Percentiles rank a stretch among this genome's conserved stretches.
Evolutionary conservation across 2,797 vertebrate genomes (phyloP).

Genomic region (Coregonus suidteri): DNA sequence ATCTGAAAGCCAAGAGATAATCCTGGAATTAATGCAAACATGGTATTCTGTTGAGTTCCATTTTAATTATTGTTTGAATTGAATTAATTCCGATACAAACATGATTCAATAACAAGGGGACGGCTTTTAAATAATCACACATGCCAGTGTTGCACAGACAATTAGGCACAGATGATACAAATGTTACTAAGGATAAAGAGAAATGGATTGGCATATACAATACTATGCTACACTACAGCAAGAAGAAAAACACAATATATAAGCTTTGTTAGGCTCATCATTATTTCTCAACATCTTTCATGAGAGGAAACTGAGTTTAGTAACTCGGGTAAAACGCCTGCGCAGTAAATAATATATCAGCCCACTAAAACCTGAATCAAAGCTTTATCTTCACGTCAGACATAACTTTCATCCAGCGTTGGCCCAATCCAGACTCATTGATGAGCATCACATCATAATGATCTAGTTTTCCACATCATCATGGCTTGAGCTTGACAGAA

Average conservation of each 20-base stretch:
- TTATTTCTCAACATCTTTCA: background rate
- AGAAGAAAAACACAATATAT: background rate
- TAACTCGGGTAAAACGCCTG: background rate
- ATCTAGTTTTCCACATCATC: background rate
- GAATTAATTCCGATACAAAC: constrained; percentile 18
- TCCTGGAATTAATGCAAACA: constrained; percentile 51
- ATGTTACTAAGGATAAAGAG: background rate
- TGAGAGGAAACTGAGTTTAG: background rate
- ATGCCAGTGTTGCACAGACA: background rate
- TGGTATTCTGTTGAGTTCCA: constrained; percentile 38
- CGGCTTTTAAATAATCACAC: background rate
- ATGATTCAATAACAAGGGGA: constrained; percentile 4
- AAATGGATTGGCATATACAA: background rate
- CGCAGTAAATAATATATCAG: background rate
- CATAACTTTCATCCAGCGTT: background rate
- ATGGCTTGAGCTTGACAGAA: background rate
- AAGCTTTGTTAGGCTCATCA: background rate
- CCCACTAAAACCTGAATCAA: no score
- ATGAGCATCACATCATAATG: background rate
- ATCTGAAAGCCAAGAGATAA: constrained; percentile 43
- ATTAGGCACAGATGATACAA: background rate
- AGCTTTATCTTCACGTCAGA: background rate
- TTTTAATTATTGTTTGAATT: constrained; percentile 36
- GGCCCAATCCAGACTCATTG: background rate
- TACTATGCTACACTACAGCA: background rate